A percentile compares a stretch with the other conserved stretches of the same genome.
Evolutionary conservation across 2,113 vertebrate species (phyloP).

Genomic region (Apus apus): DNA sequence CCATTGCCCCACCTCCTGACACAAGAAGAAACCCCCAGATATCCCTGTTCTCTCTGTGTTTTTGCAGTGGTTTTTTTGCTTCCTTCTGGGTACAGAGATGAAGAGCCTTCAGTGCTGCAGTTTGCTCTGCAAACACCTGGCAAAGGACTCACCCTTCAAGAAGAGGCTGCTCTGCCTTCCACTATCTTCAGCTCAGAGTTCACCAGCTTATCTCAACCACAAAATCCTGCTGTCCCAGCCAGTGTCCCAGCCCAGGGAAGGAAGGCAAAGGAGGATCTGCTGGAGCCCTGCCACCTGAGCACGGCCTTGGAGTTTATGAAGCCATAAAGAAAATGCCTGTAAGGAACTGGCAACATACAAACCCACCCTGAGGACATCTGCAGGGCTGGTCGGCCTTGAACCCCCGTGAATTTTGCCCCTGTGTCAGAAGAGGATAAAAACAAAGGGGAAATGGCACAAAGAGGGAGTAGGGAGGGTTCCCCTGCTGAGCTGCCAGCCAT

Average conservation of each 20-base stretch:
- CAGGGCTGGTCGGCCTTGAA: background rate
- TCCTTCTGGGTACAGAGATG: background rate
- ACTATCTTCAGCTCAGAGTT: background rate
- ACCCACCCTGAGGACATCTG: background rate
- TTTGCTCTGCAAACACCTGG: background rate
- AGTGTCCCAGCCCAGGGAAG: background rate
- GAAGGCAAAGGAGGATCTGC: background rate
- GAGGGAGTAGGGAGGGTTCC: background rate
- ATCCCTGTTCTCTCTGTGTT: background rate
- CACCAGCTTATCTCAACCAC: background rate
- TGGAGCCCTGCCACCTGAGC: background rate
- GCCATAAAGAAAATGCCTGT: background rate
- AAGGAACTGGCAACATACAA: background rate
- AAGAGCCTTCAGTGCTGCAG: accelerated
- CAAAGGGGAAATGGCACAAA: background rate
- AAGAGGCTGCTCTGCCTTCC: background rate
- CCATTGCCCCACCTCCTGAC: background rate
- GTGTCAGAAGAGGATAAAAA: background rate
- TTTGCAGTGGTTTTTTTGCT: accelerated
- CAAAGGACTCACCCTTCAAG: background rate
- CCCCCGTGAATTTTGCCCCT: accelerated
- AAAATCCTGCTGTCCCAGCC: background rate
- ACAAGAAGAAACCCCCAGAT: background rate
- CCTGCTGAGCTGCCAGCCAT: background rate
- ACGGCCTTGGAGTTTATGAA: background rate